Percentiles rank a stretch among this genome's conserved stretches.
phyloP scores from a whole-genome alignment of 1,140 invertebrate species.

The Drosophila tropicalis region DNA sequence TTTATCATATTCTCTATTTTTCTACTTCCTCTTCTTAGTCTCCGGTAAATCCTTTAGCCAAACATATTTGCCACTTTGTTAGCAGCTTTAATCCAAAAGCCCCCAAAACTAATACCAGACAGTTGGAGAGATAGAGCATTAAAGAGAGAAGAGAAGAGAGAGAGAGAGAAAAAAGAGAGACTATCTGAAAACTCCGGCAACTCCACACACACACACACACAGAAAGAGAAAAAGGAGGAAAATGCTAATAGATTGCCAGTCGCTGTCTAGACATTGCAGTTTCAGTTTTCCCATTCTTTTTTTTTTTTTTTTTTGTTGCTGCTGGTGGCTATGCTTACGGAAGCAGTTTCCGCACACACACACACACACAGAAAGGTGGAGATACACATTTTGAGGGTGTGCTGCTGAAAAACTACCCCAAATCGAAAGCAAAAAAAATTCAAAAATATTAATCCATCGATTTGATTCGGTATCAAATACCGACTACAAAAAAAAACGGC shows the following conservation, averaged over 20 bases:
- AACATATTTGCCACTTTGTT: constrained; percentile 34
- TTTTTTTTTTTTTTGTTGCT: constrained; percentile 28
- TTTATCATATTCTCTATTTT: not conserved
- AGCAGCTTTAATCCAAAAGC: constrained; percentile 24
- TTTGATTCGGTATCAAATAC: constrained; percentile 13
- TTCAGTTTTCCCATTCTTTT: constrained; percentile 45
- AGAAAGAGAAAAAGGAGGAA: constrained; percentile 25
- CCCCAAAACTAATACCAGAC: constrained; percentile 36
- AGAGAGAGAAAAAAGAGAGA: constrained; percentile 31
- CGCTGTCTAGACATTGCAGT: constrained; percentile 68
- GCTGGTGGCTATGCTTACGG: constrained; percentile 39
- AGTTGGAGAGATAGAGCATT: constrained; percentile 32
- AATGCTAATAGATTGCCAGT: constrained; percentile 55
- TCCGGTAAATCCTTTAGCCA: constrained; percentile 43
- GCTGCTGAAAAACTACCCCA: constrained; percentile 70
- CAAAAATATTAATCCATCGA: constrained; percentile 49
- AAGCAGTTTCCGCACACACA: constrained; percentile 18
- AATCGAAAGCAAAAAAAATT: constrained; percentile 52
- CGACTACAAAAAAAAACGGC: constrained; percentile 30
- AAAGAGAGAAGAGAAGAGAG: no score
- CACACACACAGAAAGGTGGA: constrained; percentile 22
- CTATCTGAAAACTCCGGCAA: constrained; percentile 1
- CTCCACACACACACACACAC: constrained; percentile 10
- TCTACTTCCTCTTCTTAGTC: not conserved
- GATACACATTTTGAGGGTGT: constrained; percentile 63